A percentile compares a stretch with the other conserved stretches of the same genome.
These are phyloP conservation scores for Tretioscincus oriximinensis DNA, from an alignment of 2,113 vertebrate genomes.

Conservation along the genomic window DNA sequence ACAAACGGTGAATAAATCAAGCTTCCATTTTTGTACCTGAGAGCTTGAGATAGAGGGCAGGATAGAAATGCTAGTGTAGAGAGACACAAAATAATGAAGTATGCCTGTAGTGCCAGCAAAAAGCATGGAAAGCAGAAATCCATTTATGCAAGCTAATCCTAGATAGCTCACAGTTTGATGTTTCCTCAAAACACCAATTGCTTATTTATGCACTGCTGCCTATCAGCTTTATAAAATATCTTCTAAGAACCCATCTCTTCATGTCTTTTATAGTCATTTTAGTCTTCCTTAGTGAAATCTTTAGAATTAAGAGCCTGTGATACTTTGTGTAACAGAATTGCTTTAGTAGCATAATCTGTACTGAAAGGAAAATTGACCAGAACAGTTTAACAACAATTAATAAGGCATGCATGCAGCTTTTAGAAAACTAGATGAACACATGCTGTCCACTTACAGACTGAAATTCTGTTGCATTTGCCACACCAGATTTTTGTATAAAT, in stretches of 20 bases:
- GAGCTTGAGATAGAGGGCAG: too few species aligned
- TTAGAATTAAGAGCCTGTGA: background rate
- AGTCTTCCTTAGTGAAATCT: background rate
- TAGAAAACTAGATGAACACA: background rate
- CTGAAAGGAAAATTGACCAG: background rate
- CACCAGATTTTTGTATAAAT: too few species aligned
- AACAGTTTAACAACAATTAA: background rate
- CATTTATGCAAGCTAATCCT: background rate
- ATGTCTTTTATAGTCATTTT: background rate
- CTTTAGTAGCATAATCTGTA: background rate
- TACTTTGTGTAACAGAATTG: background rate
- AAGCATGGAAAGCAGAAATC: background rate
- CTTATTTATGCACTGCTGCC: background rate
- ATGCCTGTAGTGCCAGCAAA: slow-evolving; percentile 9
- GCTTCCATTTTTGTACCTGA: background rate
- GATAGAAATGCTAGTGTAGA: too few species aligned
- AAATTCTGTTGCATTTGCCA: too few species aligned
- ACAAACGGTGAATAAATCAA: background rate
- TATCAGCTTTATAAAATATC: slow-evolving; percentile 2
- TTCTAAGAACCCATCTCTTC: background rate
- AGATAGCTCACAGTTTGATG: background rate
- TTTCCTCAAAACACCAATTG: background rate
- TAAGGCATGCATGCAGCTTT: background rate
- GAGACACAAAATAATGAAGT: too few species aligned
- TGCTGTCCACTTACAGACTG: too few species aligned